phyloP scores from a whole-genome alignment of 1,140 invertebrate species.

The Holcopasites calliopsidis region DNA sequence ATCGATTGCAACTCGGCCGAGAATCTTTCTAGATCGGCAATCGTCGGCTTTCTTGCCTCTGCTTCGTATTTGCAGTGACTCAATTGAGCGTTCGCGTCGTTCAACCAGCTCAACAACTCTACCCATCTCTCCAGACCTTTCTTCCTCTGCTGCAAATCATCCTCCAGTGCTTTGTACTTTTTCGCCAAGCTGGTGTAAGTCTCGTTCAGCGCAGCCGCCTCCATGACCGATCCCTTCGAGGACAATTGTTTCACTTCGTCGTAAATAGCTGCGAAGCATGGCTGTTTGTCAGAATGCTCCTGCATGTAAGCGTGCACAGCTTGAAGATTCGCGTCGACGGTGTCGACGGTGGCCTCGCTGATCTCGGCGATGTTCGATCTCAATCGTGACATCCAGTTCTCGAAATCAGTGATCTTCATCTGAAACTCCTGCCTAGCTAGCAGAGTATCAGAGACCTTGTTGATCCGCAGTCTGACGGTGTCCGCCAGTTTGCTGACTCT shows the following conservation, averaged over 20 bases:
- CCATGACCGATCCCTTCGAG: conserved; percentile 84
- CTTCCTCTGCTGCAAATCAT: conserved; percentile 87
- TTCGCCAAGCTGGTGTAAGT: conserved; percentile 87
- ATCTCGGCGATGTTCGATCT: conserved; percentile 87
- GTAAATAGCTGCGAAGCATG: conserved; percentile 86
- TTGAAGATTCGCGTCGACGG: conserved; percentile 88
- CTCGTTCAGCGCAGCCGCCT: conserved; percentile 86
- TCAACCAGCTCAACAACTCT: conserved; percentile 89
- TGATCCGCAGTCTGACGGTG: conserved; percentile 86
- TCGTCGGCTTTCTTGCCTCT: conserved; percentile 85
- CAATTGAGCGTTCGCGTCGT: conserved; percentile 89
- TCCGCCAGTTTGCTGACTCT: conserved; percentile 87
- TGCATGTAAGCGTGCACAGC: conserved; percentile 89
- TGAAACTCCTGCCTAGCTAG: conserved; percentile 91
- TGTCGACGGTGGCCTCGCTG: conserved; percentile 89
- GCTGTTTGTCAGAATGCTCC: conserved; percentile 89
- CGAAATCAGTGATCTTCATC: conserved; percentile 88
- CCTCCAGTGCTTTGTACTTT: conserved; percentile 88
- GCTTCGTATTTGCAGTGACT: conserved; percentile 90
- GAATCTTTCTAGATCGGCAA: conserved; percentile 84
- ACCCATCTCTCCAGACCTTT: conserved; percentile 89
- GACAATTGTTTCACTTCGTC: conserved; percentile 90
- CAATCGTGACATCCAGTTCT: conserved; percentile 91
- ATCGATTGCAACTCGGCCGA: conserved; percentile 85
- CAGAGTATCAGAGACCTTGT: conserved; percentile 89